Evolutionary conservation across 2,113 vertebrate genomes (phyloP).

Genomic region (Rhinogobius similis): DNA sequence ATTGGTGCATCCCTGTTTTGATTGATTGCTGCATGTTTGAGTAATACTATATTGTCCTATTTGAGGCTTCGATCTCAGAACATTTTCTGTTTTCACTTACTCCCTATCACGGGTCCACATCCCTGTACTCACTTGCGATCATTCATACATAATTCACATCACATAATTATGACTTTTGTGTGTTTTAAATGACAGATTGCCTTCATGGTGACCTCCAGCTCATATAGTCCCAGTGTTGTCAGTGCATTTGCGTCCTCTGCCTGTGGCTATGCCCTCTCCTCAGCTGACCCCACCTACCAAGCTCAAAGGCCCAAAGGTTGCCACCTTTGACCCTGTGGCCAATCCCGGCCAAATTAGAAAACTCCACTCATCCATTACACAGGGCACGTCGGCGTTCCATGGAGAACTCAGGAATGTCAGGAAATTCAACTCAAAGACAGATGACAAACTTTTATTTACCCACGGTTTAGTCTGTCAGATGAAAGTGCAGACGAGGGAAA

Average conservation of each 20-base stretch:
- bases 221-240: conserved; percentile 39
- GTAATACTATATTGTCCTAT: no score
- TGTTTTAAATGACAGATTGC: conserved; percentile 26
- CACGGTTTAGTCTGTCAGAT: conserved; percentile 1
- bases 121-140: no score
- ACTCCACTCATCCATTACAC: conserved; percentile 58
- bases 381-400: conserved; percentile 21
- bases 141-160: no score
- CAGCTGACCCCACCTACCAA: conserved; percentile 52
- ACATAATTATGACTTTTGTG: conserved; percentile 31
- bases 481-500: not conserved
- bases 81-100: no score
- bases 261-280: conserved; percentile 63
- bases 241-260: conserved; percentile 31
- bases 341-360: conserved; percentile 66
- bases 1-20: no score
- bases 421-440: conserved; percentile 16
- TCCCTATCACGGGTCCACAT: no score
- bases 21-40: no score
- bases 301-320: conserved; percentile 62
- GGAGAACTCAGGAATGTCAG: conserved; percentile 41
- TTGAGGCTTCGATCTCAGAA: no score
- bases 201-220: conserved; percentile 43
- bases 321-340: conserved; percentile 51
- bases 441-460: conserved; percentile 31